A percentile compares a stretch with the other conserved stretches of the same genome.
These are phyloP conservation scores for Platypus cylindrus DNA, from an alignment of 2,888 invertebrate genomes.

Conservation along the genomic window DNA sequence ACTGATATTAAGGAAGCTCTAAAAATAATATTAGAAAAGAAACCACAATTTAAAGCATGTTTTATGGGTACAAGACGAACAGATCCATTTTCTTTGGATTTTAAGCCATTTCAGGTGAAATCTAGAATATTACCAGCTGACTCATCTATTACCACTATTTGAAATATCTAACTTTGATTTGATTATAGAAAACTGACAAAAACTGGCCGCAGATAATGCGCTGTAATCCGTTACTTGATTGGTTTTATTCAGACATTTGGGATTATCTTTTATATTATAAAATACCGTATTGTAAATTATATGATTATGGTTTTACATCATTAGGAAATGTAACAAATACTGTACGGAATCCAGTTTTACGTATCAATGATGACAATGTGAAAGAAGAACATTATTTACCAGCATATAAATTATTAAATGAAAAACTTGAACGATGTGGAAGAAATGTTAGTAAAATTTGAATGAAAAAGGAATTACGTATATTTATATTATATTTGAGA, in stretches of 20 bases:
- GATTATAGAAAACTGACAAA: constrained; percentile 64
- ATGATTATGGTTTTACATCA: constrained; percentile 87
- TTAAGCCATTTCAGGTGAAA: constrained; percentile 59
- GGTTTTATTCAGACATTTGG: constrained; percentile 90
- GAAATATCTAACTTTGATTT: too few species aligned
- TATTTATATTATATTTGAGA: too few species aligned
- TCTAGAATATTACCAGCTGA: too few species aligned
- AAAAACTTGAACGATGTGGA: constrained; percentile 49
- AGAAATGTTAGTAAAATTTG: constrained; percentile 24
- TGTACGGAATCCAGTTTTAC: constrained; percentile 60
- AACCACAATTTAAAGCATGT: constrained; percentile 59
- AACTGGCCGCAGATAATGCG: constrained; percentile 86
- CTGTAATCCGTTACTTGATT: constrained; percentile 81
- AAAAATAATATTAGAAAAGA: constrained; percentile 43
- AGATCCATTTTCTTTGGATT: constrained; percentile 66
- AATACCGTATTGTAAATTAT: constrained; percentile 84
- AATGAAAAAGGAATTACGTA: too few species aligned
- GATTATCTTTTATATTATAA: constrained; percentile 61
- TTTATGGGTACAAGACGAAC: constrained; percentile 85
- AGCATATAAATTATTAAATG: constrained; percentile 57
- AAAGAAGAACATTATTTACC: constrained; percentile 49
- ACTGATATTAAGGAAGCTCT: constrained; percentile 65
- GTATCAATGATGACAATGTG: constrained; percentile 36
- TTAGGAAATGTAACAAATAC: constrained; percentile 75
- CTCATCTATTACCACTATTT: too few species aligned